Base-by-base conservation (phyloP, 2,797 vertebrate genomes). In the Hephaestus fuliginosus region DNA sequence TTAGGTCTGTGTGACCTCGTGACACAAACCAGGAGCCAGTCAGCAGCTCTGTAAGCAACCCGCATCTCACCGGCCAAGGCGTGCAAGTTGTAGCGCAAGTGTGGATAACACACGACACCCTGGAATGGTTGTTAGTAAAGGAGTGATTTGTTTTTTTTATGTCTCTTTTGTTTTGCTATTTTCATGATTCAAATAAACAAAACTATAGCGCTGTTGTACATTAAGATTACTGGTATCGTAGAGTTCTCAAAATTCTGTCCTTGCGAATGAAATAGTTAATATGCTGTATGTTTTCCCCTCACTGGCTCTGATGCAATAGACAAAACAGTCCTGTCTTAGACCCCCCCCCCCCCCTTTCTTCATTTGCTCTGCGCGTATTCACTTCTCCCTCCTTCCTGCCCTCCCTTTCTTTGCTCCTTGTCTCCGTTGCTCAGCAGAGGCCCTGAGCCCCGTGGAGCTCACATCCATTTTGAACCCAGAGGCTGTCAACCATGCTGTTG, bases 401-500 rank as follows among this genome's bases (percentile, higher is more conserved):
- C 64, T 80, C n/a, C 6, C 48, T 60, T 41, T 79, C 55, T 79
- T 56, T 49, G 18, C 76, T 75, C 66, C 77, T 78, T 55, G 48
- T 83, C 74, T 76, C 22, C 0, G 43, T 86, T 78, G 63, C 86
- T 85, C 82, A 83, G 74, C 74, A 86, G 63, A 85, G 61, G 61
- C 85, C 61, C 44, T 9, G 64, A 84, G 67, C 64, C 80, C 79
- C 60, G 85, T 55, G 62, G 78, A 82, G 88, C 22, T 25, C 70
- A 79, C 80, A 84, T 86, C 78, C 80, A 82, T 80, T 90, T 81
- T 68, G 36, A 84, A 78, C 78, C 70, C 53, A 18, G 74, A 76
- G 84, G 79, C 83, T 90, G 85, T 83, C 81, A 80, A 61, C 76
- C 66, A 33, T 69, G 33, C 80, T 76, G 82, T 73, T 84, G 60